phyloP scores from a whole-genome alignment of 2,888 invertebrate genomes.

The Allacma fusca region DNA sequence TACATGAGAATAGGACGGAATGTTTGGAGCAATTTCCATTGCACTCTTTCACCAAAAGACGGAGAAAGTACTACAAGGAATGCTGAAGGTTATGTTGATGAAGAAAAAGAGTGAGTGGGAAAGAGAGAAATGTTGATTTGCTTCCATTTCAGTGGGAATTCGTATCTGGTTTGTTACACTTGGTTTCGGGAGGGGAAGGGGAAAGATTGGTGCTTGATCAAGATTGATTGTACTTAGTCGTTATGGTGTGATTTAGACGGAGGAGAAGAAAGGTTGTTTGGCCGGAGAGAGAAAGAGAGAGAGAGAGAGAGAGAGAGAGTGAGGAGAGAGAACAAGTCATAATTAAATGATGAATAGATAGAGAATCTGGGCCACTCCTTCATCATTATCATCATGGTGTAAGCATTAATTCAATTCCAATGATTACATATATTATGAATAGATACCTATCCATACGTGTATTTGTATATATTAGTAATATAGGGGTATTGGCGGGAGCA shows the following conservation, averaged over 20 bases:
- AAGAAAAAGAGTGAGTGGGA: too few species aligned
- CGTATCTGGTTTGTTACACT: background rate
- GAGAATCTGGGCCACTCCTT: background rate
- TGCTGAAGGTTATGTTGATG: background rate
- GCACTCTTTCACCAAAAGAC: too few species aligned
- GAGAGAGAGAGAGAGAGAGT: too few species aligned
- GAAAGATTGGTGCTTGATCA: background rate
- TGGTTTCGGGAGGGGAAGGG: background rate
- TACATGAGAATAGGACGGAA: too few species aligned
- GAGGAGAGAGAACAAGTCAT: background rate
- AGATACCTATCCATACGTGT: too few species aligned
- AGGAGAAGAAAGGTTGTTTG: too few species aligned
- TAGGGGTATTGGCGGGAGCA: background rate
- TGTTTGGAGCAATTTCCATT: too few species aligned
- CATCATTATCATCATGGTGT: background rate
- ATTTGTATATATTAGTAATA: too few species aligned
- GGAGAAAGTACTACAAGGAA: too few species aligned
- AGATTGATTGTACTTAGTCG: background rate
- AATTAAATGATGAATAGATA: conserved; percentile 9
- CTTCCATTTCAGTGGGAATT: background rate
- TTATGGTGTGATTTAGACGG: too few species aligned
- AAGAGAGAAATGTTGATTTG: background rate
- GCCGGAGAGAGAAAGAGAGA: too few species aligned
- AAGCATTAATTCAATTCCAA: background rate
- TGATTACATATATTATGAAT: too few species aligned